Conservation (phyloP, 2,888 invertebrate species). For the Siphlonurus alternatus region DNA sequence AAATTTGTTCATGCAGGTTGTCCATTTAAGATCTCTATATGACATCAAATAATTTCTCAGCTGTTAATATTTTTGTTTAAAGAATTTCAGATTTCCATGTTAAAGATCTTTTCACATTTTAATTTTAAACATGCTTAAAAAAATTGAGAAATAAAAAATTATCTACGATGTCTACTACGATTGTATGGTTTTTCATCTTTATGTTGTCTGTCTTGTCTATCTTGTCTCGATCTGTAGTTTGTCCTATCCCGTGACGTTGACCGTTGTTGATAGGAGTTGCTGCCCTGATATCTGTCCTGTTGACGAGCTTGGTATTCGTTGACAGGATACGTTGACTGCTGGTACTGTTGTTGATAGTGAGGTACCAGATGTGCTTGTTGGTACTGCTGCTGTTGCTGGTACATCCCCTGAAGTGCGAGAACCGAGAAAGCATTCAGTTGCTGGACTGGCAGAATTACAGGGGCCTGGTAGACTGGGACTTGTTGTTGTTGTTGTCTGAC, state of each 20-base stretch:
- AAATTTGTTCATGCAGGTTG: no score
- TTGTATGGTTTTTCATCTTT: background rate
- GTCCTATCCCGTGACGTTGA: no score
- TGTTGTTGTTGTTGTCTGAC: background rate
- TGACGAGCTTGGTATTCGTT: background rate
- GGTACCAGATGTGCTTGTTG: background rate
- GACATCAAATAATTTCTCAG: no score
- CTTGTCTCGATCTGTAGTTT: no score
- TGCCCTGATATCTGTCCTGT: background rate
- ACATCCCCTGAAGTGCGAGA: background rate
- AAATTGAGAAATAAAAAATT: background rate
- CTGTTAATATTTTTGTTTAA: no score
- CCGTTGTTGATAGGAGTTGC: background rate
- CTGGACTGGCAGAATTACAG: background rate
- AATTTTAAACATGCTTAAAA: no score
- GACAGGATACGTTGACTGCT: background rate
- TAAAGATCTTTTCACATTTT: no score
- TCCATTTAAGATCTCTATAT: no score
- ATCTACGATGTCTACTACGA: background rate
- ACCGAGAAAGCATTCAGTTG: background rate
- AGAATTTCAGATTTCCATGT: no score
- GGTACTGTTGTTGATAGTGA: background rate
- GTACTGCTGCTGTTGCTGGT: background rate
- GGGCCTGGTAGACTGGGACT: background rate
- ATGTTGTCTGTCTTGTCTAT: background rate